Evolutionary conservation across 2,888 invertebrate species (phyloP), one percentile per base, ranked within the genome.

Genomic region (Cotesia congregata): DNA sequence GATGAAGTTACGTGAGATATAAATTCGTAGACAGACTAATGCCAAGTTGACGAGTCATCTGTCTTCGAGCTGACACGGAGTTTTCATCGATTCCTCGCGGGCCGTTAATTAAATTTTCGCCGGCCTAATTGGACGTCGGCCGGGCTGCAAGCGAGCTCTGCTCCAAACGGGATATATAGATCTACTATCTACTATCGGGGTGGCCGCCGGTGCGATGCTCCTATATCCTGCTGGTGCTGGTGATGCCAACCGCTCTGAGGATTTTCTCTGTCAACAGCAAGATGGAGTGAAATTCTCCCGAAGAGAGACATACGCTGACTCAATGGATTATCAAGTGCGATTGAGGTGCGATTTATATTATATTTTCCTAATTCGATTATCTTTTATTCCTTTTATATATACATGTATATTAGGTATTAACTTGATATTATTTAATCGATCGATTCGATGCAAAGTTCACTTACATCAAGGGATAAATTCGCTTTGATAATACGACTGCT

Each of bases 181-280:
- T 30, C 30, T 30, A 30, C 30, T 30, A 84, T 30, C 30, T 30
- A 30, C 30, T 30, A 30, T 84, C 83, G 84, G 82, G 80, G 81
- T 81, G 82, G 82, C 82, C 79, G 82, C 12, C 50, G 50, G 50
- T 50, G 50, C 12, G 50, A 50, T 50, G 50, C 50, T 50, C 9
- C 7, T 41, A 41, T 17, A 17, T 17, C 17, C 50, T 50, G 50
- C 9, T 50, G 50, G 12, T 50, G 50, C 50, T 50, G 80, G 12
- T 76, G 74, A 80, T 80, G 77, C 79, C 76, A 79, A 80, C 74
- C 80, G 81, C 80, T 78, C 80, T 78, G 84, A 87, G 87, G 88
- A 88, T 88, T 89, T 87, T 83, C 84, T 86, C 88, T 89, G 89
- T 89, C 89, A 89, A 85, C 88, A 83, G 75, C 85, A 89, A 89